These are phyloP conservation scores for Cerceris ruficornis DNA, from an alignment of 2,888 invertebrate species.

Conservation along the genomic window DNA sequence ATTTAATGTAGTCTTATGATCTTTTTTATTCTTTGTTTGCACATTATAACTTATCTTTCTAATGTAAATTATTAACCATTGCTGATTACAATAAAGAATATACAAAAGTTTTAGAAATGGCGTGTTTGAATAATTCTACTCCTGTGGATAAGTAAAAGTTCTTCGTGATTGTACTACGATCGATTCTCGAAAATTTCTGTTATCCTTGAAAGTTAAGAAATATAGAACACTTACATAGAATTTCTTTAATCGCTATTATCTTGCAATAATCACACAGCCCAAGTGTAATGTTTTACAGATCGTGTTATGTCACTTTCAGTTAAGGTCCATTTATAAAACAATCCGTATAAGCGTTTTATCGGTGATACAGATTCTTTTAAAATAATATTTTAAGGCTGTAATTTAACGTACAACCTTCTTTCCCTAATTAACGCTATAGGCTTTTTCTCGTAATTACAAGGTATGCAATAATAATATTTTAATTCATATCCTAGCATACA, in stretches of 20 bases:
- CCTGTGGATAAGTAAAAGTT: neutral
- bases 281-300: constrained; percentile 19
- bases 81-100: constrained; percentile 30
- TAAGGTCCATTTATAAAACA: constrained; percentile 1
- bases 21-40: constrained; percentile 11
- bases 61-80: constrained; percentile 9
- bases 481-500: too few relatives aligned
- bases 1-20: neutral
- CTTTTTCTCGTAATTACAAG: neutral
- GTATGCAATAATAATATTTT: too few relatives aligned
- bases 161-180: neutral
- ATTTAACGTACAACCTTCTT: neutral
- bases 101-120: constrained; percentile 3
- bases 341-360: neutral
- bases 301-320: constrained; percentile 16
- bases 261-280: constrained; percentile 19
- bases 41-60: neutral
- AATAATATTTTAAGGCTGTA: neutral
- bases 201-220: neutral
- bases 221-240: neutral
- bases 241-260: neutral
- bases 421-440: neutral
- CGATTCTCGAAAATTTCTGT: neutral
- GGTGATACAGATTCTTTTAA: neutral
- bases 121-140: neutral